Conservation (phyloP, 2,888 invertebrate species). For the Lasioglossum zephyrum region DNA sequence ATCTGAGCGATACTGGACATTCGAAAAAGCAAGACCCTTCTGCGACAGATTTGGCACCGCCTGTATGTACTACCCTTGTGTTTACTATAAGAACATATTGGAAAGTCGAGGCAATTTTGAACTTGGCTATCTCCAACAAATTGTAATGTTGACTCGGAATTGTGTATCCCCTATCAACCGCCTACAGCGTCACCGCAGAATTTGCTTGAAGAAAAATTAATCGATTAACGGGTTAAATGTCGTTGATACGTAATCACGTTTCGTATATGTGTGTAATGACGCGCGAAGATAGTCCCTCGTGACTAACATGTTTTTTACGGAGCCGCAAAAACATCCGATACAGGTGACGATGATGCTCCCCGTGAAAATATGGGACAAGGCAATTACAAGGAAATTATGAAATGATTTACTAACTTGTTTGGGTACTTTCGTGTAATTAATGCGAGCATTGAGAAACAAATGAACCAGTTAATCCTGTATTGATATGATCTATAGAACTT, state of each 20-base stretch:
- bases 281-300: constrained; percentile 32
- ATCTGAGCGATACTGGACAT: too few species aligned
- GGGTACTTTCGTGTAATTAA: background rate
- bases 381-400: background rate
- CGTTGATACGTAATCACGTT: constrained; percentile 17
- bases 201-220: background rate
- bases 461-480: background rate
- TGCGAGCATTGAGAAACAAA: background rate
- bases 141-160: too few species aligned
- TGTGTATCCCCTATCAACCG: background rate
- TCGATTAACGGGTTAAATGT: background rate
- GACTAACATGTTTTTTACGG: constrained; percentile 41
- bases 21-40: too few species aligned
- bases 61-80: too few species aligned
- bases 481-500: background rate
- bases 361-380: background rate
- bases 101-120: too few species aligned
- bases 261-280: constrained; percentile 29
- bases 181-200: background rate
- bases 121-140: too few species aligned
- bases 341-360: constrained; percentile 3
- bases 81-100: too few species aligned
- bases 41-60: too few species aligned
- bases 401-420: background rate
- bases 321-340: constrained; percentile 14